phyloP scores from a whole-genome alignment of 1,140 invertebrate species.

The Cryptotermes secundus region DNA sequence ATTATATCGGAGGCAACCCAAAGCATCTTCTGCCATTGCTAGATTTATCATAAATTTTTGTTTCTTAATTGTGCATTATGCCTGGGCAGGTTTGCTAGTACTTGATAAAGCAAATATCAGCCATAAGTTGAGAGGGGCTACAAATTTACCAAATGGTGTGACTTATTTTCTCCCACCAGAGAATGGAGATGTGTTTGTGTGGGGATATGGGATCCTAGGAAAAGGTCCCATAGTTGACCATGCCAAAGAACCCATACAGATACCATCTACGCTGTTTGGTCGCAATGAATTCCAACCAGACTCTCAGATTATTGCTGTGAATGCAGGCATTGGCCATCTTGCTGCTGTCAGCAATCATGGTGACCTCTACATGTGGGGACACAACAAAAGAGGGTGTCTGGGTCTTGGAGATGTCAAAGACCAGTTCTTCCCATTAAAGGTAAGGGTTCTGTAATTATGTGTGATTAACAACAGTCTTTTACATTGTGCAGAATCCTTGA shows the following conservation, averaged over 20 bases:
- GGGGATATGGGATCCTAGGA: conserved; percentile 92
- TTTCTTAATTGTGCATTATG: too few relatives aligned
- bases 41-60: too few relatives aligned
- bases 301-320: conserved; percentile 63
- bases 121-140: too few relatives aligned
- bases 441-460: conserved; percentile 44
- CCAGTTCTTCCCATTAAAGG: conserved; percentile 87
- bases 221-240: conserved; percentile 76
- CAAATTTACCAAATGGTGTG: too few relatives aligned
- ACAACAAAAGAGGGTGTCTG: conserved; percentile 78
- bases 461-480: neutral
- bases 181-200: conserved; percentile 80
- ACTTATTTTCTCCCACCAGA: conserved; percentile 52
- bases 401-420: conserved; percentile 77
- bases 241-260: conserved; percentile 62
- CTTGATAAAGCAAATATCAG: too few relatives aligned
- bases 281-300: conserved; percentile 76
- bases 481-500: neutral
- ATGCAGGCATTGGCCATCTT: conserved; percentile 74
- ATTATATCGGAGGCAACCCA: too few relatives aligned
- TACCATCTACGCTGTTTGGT: conserved; percentile 82
- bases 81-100: too few relatives aligned
- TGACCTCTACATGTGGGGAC: conserved; percentile 88
- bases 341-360: conserved; percentile 77
- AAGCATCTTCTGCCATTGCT: too few relatives aligned